Percentiles rank a stretch among this genome's conserved stretches.
phyloP scores from a whole-genome alignment of 2,888 invertebrate genomes.

The Frankliniella intonsa region DNA sequence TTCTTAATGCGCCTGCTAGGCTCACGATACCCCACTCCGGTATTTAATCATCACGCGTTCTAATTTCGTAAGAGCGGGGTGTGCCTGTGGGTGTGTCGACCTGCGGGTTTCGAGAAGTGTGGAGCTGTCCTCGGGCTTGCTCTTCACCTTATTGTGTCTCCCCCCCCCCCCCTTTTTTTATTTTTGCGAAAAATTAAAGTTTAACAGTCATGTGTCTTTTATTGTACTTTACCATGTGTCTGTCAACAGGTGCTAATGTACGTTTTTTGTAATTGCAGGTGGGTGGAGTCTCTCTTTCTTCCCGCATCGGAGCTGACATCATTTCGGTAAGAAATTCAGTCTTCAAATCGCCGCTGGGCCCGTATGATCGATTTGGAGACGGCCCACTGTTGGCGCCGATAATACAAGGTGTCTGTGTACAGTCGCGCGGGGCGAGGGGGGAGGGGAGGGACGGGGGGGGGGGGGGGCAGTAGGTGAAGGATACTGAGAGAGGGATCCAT shows the following conservation, averaged over 20 bases:
- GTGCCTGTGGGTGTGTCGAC: too few relatives aligned
- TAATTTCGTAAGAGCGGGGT: too few relatives aligned
- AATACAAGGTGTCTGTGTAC: neutral
- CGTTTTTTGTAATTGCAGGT: neutral
- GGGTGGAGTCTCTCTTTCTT: neutral
- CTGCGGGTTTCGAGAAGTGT: too few relatives aligned
- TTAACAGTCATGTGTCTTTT: neutral
- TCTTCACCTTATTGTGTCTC: too few relatives aligned
- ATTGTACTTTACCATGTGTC: too few relatives aligned
- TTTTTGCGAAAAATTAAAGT: neutral
- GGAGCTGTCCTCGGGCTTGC: too few relatives aligned
- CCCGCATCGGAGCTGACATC: constrained; percentile 9
- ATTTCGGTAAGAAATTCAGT: neutral
- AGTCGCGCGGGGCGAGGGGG: neutral
- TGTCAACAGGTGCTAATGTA: neutral
- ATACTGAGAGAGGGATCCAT: neutral
- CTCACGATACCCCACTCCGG: too few relatives aligned
- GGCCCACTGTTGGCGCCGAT: neutral
- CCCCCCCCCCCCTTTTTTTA: too few relatives aligned
- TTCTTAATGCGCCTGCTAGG: too few relatives aligned
- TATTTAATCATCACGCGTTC: too few relatives aligned
- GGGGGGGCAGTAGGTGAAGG: neutral
- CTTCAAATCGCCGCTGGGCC: neutral
- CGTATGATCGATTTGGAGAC: neutral
- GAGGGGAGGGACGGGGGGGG: neutral